Conservation (phyloP, 2,888 invertebrate genomes). For the Carabus problematicus region DNA sequence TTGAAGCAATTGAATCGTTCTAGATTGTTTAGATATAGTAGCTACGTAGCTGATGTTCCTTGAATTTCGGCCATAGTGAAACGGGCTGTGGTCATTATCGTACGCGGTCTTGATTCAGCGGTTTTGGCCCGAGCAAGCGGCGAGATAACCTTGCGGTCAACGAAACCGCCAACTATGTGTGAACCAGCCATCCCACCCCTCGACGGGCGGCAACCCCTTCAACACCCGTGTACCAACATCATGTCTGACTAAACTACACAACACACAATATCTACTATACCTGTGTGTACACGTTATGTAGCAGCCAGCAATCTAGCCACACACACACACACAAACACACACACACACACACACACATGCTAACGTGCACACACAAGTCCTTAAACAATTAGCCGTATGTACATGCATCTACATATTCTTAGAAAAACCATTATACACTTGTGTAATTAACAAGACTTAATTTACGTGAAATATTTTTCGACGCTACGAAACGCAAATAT, state of each 20-base stretch:
- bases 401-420: not conserved
- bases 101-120: conserved; percentile 41
- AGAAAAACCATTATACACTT: not conserved
- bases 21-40: no score
- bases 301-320: conserved; percentile 2
- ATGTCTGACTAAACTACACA: conserved; percentile 21
- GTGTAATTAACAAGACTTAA: conserved; percentile 30
- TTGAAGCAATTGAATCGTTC: no score
- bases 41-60: no score
- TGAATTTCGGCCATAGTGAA: conserved; percentile 31
- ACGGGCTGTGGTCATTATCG: conserved; percentile 43
- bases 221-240: conserved; percentile 14
- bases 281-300: conserved; percentile 8
- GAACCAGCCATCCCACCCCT: conserved; percentile 40
- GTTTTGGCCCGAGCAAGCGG: conserved; percentile 40
- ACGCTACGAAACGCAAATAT: conserved; percentile 32
- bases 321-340: conserved; percentile 25
- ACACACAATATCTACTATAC: conserved; percentile 11
- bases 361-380: not conserved
- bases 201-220: conserved; percentile 13
- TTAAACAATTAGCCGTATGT: no score
- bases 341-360: conserved; percentile 22
- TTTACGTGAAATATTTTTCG: conserved; percentile 31
- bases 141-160: conserved; percentile 45
- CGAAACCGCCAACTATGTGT: conserved; percentile 46